phyloP scores from a whole-genome alignment of 2,113 vertebrate species.

The Ammodytes dubius region DNA sequence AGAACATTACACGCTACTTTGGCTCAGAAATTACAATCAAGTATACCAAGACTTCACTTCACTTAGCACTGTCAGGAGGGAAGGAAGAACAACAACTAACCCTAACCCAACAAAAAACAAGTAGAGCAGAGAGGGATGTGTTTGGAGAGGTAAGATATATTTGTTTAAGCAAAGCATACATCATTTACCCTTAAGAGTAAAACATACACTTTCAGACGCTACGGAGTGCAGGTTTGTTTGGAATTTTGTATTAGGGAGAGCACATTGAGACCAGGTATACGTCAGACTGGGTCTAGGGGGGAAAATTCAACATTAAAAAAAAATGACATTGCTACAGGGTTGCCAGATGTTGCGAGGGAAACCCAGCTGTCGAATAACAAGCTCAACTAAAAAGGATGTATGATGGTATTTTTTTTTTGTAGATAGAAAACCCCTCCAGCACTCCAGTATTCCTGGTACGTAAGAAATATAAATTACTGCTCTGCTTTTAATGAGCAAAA shows the following conservation, averaged over 20 bases:
- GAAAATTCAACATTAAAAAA: constrained; percentile 3
- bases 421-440: background rate
- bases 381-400: constrained; percentile 13
- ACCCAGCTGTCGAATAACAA: constrained; percentile 38
- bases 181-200: constrained; percentile 31
- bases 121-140: background rate
- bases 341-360: constrained; percentile 51
- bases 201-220: constrained; percentile 29
- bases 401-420: constrained; percentile 32
- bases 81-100: background rate
- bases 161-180: constrained; percentile 42
- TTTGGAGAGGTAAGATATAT: background rate
- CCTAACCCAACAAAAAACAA: too few species aligned
- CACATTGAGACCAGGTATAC: constrained; percentile 42
- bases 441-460: constrained; percentile 9
- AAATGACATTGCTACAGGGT: constrained; percentile 45
- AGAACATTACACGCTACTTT: constrained; percentile 32
- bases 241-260: constrained; percentile 60
- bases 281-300: constrained; percentile 30
- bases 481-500: constrained; percentile 38
- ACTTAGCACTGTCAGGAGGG: background rate
- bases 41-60: background rate
- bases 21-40: constrained; percentile 24
- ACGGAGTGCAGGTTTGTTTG: constrained; percentile 11
- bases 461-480: background rate